These are phyloP conservation scores for Ectemnius cavifrons DNA, from an alignment of 2,888 invertebrate species.

Conservation along the genomic window DNA sequence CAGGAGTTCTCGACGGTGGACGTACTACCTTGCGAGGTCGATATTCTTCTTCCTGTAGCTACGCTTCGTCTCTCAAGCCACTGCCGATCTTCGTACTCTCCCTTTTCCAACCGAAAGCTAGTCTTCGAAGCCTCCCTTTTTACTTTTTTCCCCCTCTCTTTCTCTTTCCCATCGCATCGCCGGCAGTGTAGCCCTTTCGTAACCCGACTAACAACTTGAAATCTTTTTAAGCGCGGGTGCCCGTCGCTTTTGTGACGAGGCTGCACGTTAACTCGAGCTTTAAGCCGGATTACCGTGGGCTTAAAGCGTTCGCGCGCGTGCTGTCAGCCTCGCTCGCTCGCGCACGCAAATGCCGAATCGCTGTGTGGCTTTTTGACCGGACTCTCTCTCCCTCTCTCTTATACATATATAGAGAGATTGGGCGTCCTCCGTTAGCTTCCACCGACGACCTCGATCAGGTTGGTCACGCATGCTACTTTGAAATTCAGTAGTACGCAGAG, in stretches of 20 bases:
- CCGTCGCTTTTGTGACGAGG: constrained; percentile 54
- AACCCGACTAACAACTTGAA: constrained; percentile 62
- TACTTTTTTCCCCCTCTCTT: constrained; percentile 35
- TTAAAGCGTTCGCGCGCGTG: constrained; percentile 48
- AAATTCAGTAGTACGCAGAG: neutral
- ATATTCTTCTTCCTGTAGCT: constrained; percentile 47
- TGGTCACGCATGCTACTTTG: constrained; percentile 15
- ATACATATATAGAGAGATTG: too few relatives aligned
- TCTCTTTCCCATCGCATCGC: constrained; percentile 10
- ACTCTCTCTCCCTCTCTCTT: constrained; percentile 18
- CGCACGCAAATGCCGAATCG: constrained; percentile 56
- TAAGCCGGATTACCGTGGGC: constrained; percentile 63
- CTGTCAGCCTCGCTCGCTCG: constrained; percentile 12
- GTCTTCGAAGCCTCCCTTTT: constrained; percentile 11
- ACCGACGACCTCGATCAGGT: neutral
- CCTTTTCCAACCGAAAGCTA: neutral
- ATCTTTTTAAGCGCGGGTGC: constrained; percentile 61
- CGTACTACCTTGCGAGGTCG: constrained; percentile 47
- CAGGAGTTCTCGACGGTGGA: constrained; percentile 62
- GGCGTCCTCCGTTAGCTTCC: neutral
- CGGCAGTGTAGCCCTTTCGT: constrained; percentile 41
- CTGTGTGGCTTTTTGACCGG: constrained; percentile 61
- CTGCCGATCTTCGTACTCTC: constrained; percentile 15
- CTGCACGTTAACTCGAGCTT: constrained; percentile 59
- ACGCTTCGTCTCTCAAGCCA: neutral